phyloP scores from a whole-genome alignment of 2,888 invertebrate species.

The Euclidia mi region DNA sequence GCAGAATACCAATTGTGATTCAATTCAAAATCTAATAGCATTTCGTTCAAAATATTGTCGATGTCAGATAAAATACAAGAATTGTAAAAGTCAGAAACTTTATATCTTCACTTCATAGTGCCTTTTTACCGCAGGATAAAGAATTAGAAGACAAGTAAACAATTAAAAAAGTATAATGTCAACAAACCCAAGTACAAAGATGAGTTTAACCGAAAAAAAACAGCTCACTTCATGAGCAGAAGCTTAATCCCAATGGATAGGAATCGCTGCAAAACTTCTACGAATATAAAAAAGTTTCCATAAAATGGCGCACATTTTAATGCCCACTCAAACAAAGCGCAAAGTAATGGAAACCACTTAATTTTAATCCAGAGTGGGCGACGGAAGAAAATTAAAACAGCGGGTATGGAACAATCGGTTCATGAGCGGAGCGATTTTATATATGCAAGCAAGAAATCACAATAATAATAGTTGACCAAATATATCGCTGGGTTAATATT shows the following conservation, averaged over 20 bases:
- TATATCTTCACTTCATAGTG: no score
- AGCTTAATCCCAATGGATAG: conserved; percentile 42
- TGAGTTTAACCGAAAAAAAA: background rate
- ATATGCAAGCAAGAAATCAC: no score
- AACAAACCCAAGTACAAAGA: background rate
- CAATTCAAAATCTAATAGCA: no score
- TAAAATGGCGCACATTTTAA: conserved; percentile 52
- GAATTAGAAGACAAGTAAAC: background rate
- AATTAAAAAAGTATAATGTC: background rate
- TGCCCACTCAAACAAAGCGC: conserved; percentile 60
- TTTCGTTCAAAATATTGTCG: no score
- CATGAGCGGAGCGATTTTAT: background rate
- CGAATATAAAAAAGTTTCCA: conserved; percentile 44
- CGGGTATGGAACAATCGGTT: background rate
- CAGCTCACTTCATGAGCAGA: background rate
- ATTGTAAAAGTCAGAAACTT: no score
- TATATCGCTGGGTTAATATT: no score
- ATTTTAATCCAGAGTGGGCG: conserved; percentile 58
- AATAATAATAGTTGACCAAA: no score
- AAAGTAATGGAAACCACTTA: conserved; percentile 62
- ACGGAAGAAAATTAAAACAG: conserved; percentile 10
- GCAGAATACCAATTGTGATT: no score
- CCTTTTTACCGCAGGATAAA: no score
- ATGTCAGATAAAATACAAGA: no score
- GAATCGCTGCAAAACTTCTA: conserved; percentile 36